Percentiles rank a stretch among this genome's conserved stretches.
Evolutionary conservation across 2,113 vertebrate species (phyloP).

Genomic region (Myiozetetes cayanensis): DNA sequence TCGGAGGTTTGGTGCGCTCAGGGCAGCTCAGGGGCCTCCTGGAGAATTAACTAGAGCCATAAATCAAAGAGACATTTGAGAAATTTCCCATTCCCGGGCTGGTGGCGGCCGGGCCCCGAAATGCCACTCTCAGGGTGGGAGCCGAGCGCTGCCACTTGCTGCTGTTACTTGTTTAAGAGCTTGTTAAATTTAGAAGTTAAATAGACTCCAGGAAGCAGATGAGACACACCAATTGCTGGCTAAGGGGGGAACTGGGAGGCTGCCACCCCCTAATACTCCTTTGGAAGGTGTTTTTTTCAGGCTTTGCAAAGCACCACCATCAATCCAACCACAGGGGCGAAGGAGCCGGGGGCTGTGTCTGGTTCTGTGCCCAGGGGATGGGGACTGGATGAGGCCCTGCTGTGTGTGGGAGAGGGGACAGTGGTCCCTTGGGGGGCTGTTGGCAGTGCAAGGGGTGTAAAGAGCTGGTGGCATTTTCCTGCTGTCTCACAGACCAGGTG

Average conservation of each 20-base stretch:
- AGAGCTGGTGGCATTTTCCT: not conserved
- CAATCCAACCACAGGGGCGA: not conserved
- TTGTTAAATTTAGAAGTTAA: slow-evolving; percentile 43
- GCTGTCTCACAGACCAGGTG: rapidly evolving
- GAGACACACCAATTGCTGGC: not conserved
- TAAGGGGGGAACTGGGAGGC: not conserved
- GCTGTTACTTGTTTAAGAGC: slow-evolving; percentile 26
- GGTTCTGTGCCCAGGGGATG: not conserved
- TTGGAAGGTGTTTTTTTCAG: not conserved
- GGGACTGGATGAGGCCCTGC: not conserved
- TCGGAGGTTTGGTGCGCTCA: slow-evolving; percentile 28
- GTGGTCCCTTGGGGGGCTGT: not conserved
- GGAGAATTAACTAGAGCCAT: slow-evolving; percentile 77
- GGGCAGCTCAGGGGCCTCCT: slow-evolving; percentile 69
- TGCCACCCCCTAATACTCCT: not conserved
- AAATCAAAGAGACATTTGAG: slow-evolving; percentile 77
- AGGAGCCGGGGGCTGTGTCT: not conserved
- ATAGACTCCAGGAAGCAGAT: not conserved
- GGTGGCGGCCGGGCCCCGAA: slow-evolving; percentile 19
- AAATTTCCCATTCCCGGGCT: slow-evolving; percentile 60
- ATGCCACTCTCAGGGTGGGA: slow-evolving; percentile 3
- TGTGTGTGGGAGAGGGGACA: not conserved
- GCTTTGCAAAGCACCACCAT: not conserved
- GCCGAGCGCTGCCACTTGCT: slow-evolving; percentile 7
- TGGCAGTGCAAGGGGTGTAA: rapidly evolving